Conservation (phyloP, 2,888 invertebrate species). For the Zaprionus obscuricornis region DNA sequence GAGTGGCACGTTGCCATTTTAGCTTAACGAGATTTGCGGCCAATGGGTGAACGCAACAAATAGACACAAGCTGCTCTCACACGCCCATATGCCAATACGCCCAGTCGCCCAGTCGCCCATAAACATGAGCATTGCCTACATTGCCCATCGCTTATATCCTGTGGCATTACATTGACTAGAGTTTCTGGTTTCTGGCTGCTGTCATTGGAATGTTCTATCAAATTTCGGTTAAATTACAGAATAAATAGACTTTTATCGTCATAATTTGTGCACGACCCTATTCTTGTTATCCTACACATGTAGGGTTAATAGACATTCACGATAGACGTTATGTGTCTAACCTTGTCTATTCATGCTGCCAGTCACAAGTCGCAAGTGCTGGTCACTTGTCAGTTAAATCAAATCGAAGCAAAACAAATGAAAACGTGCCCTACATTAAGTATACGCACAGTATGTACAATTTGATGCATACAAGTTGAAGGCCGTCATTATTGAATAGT, state of each 20-base stretch:
- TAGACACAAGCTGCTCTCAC: conserved; percentile 33
- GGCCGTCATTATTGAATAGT: too few species aligned
- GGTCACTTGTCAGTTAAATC: too few species aligned
- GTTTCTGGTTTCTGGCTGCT: conserved; percentile 36
- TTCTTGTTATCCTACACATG: conserved; percentile 62
- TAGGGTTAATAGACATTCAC: conserved; percentile 6
- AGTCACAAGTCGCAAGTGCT: too few species aligned
- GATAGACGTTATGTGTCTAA: neutral
- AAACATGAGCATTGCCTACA: neutral
- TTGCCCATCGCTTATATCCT: conserved; percentile 1
- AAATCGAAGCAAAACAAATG: neutral
- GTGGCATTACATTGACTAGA: neutral
- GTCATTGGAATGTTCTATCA: conserved; percentile 71
- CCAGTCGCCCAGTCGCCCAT: neutral
- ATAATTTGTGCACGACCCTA: conserved; percentile 71
- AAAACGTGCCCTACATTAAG: conserved; percentile 30
- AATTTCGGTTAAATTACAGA: conserved; percentile 74
- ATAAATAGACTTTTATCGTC: conserved; percentile 78
- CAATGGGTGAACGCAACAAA: conserved; percentile 58
- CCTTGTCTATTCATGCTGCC: neutral
- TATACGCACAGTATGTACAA: conserved; percentile 43
- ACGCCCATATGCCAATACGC: neutral
- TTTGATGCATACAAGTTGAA: too few species aligned
- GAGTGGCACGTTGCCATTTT: conserved; percentile 71
- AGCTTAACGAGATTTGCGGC: conserved; percentile 77